Conservation (phyloP, 2,797 vertebrate genomes). For the Lophius americanus region DNA sequence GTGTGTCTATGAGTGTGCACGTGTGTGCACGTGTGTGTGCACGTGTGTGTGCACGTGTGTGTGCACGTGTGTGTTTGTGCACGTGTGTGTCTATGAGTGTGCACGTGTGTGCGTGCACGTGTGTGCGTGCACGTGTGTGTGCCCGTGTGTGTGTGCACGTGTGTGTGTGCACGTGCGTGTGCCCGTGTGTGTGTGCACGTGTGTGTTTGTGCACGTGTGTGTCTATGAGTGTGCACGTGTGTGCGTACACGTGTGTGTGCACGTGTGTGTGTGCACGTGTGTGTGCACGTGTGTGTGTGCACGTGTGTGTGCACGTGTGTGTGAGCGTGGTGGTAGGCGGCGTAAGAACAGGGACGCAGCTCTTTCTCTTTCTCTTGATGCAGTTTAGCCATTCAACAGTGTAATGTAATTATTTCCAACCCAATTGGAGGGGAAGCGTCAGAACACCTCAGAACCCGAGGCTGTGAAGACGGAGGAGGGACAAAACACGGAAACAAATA, state of each 20-base stretch:
- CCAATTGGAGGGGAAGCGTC: constrained; percentile 73
- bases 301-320: constrained; percentile 9
- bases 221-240: too few relatives aligned
- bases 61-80: too few relatives aligned
- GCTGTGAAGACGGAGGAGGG: constrained; percentile 6
- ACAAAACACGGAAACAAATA: too few relatives aligned
- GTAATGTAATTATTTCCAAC: constrained; percentile 82
- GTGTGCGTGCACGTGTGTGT: too few relatives aligned
- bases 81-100: too few relatives aligned
- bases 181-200: constrained; percentile 4
- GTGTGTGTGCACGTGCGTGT: not conserved
- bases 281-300: constrained; percentile 10
- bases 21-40: too few relatives aligned
- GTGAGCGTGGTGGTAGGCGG: not conserved
- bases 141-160: too few relatives aligned
- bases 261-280: constrained; percentile 12
- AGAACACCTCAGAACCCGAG: constrained; percentile 61
- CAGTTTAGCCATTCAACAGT: constrained; percentile 77
- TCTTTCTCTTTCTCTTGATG: constrained; percentile 57
- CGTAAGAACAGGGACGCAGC: constrained; percentile 51
- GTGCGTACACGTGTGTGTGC: not conserved
- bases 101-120: too few relatives aligned
- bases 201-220: too few relatives aligned
- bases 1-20: too few relatives aligned
- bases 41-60: too few relatives aligned